Evolutionary conservation across 1,140 invertebrate species (phyloP).

Genomic region (Ruditapes philippinarum): DNA sequence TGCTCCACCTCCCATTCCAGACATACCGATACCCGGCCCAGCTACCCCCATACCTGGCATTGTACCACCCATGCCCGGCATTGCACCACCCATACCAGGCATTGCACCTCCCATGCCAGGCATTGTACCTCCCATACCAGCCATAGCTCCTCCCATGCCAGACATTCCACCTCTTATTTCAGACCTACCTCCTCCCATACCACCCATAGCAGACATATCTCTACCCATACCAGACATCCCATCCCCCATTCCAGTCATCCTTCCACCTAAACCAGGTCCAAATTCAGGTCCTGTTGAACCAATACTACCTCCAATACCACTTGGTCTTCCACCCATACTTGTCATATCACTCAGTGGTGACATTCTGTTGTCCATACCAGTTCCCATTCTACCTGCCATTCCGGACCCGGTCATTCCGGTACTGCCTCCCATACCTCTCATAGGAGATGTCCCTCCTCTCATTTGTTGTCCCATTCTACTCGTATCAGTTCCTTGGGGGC

Average conservation of each 20-base stretch:
- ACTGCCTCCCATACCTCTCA: not conserved
- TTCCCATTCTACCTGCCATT: not conserved
- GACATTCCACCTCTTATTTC: too few species aligned
- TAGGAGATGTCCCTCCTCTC: not conserved
- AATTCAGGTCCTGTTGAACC: not conserved
- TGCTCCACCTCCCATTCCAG: not conserved
- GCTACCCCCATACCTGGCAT: not conserved
- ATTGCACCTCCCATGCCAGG: not conserved
- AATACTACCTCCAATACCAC: not conserved
- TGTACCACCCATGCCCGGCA: not conserved
- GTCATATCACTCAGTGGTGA: not conserved
- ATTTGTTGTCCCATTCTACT: not conserved
- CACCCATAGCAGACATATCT: too few species aligned
- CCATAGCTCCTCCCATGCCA: too few species aligned
- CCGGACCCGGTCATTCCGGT: not conserved
- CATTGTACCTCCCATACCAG: not conserved
- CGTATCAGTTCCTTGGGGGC: not conserved
- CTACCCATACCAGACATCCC: conserved; percentile 1
- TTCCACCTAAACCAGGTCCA: not conserved
- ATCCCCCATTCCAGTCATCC: not conserved
- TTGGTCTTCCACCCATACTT: too few species aligned
- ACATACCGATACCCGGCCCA: not conserved
- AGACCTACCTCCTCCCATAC: not conserved
- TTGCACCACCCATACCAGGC: not conserved
- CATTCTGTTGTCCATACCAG: not conserved